Evolutionary conservation across 2,113 vertebrate species (phyloP).

Genomic region (Mellivora capensis): DNA sequence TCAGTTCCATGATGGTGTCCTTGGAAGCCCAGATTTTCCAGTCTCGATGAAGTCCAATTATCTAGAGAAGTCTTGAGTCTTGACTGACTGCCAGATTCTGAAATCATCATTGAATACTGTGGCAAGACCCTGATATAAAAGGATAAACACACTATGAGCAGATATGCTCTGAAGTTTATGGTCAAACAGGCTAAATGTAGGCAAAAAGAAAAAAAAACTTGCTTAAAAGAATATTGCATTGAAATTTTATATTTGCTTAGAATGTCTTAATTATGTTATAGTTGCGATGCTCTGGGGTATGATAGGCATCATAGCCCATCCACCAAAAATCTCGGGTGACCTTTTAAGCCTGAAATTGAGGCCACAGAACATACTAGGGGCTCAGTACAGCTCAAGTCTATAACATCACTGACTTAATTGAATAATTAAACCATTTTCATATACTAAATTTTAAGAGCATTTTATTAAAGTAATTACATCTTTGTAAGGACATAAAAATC

Average conservation of each 20-base stretch:
- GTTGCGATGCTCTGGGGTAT: background rate
- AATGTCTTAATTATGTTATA: background rate
- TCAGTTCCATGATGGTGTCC: background rate
- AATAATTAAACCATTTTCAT: background rate
- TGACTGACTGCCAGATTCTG: background rate
- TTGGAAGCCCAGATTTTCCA: no score
- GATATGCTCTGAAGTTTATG: background rate
- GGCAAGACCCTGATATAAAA: background rate
- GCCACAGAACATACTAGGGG: background rate
- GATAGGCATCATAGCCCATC: background rate
- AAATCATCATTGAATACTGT: background rate
- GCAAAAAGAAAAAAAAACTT: background rate
- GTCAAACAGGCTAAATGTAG: background rate
- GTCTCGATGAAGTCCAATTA: background rate
- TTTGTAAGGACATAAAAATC: background rate
- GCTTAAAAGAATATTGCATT: background rate
- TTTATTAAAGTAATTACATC: background rate
- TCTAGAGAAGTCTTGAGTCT: background rate
- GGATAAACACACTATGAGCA: background rate
- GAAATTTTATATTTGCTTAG: background rate
- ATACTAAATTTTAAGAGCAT: background rate
- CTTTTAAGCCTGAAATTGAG: background rate
- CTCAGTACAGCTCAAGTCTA: background rate
- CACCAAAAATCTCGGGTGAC: background rate
- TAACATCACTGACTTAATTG: background rate